phyloP scores from a whole-genome alignment of 2,888 invertebrate species.

The Priocnemis perturbator region DNA sequence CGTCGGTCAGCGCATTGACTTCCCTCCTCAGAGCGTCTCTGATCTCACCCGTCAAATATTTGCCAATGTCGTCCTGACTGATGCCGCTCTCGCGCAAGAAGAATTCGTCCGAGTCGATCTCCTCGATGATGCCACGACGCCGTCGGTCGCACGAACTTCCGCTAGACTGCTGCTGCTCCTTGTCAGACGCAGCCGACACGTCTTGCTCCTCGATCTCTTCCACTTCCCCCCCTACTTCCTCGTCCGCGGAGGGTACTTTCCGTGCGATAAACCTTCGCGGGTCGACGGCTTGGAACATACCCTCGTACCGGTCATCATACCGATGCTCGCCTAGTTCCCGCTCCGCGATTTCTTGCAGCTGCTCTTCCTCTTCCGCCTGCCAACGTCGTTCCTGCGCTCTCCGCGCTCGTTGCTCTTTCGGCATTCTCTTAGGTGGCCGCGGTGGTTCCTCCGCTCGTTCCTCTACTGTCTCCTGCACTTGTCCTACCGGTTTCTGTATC shows the following conservation, averaged over 20 bases:
- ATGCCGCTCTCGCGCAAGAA: conserved; percentile 89
- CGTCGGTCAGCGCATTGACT: conserved; percentile 80
- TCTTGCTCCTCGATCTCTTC: conserved; percentile 59
- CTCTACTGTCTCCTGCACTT: conserved; percentile 13
- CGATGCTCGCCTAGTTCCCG: conserved; percentile 41
- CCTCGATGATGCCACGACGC: conserved; percentile 85
- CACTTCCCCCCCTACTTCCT: conserved; percentile 36
- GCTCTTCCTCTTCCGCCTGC: conserved; percentile 31
- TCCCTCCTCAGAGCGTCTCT: conserved; percentile 84
- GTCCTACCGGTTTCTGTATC: too few species aligned
- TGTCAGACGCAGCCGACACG: conserved; percentile 70
- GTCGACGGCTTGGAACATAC: conserved; percentile 58
- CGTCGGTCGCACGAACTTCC: conserved; percentile 78
- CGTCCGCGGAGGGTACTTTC: conserved; percentile 35
- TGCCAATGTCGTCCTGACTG: conserved; percentile 88
- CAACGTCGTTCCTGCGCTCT: background rate
- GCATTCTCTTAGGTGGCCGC: conserved; percentile 24
- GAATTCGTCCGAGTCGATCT: conserved; percentile 92
- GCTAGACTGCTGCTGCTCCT: conserved; percentile 79
- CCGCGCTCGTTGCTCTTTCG: conserved; percentile 1
- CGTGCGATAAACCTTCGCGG: conserved; percentile 52
- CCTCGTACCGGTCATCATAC: conserved; percentile 40
- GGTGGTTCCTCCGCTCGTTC: conserved; percentile 23
- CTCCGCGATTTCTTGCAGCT: conserved; percentile 30
- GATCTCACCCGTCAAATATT: conserved; percentile 87